phyloP scores from a whole-genome alignment of 2,888 invertebrate species.

The Eristalis tenax region DNA sequence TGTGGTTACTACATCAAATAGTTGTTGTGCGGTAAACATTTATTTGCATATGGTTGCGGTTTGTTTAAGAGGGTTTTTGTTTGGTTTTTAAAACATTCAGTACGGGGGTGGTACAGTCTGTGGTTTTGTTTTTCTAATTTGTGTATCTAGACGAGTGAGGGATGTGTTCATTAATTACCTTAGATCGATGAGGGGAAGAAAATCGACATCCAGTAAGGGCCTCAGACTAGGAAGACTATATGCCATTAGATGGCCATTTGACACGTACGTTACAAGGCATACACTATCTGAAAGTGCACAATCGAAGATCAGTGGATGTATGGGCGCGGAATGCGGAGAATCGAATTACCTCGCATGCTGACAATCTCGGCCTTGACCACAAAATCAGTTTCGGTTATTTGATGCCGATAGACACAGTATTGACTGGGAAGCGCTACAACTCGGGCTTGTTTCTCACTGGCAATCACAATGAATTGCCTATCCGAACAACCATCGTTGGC shows the following conservation, averaged over 20 bases:
- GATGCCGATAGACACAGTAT: slow-evolving; percentile 95
- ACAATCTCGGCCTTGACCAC: slow-evolving; percentile 97
- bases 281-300: slow-evolving; percentile 90
- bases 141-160: background rate
- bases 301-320: background rate
- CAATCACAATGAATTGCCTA: slow-evolving; percentile 95
- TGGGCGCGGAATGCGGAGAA: background rate
- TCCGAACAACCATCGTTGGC: slow-evolving; percentile 84
- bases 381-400: slow-evolving; percentile 95
- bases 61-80: slow-evolving; percentile 12
- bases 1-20: slow-evolving; percentile 66
- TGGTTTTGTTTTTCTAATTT: slow-evolving; percentile 15
- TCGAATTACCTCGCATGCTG: slow-evolving; percentile 89
- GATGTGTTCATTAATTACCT: slow-evolving; percentile 84
- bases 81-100: slow-evolving; percentile 18
- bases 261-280: slow-evolving; percentile 96
- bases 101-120: background rate
- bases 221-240: slow-evolving; percentile 98
- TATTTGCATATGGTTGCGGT: slow-evolving; percentile 49
- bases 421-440: slow-evolving; percentile 97
- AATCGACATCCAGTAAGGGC: slow-evolving; percentile 95
- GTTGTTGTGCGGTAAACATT: slow-evolving; percentile 64
- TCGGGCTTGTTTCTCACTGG: slow-evolving; percentile 96
- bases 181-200: slow-evolving; percentile 95
- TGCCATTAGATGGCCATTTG: slow-evolving; percentile 95